Evolutionary conservation across 2,113 vertebrate genomes (phyloP).

Genomic region (Electrona antarctica): DNA sequence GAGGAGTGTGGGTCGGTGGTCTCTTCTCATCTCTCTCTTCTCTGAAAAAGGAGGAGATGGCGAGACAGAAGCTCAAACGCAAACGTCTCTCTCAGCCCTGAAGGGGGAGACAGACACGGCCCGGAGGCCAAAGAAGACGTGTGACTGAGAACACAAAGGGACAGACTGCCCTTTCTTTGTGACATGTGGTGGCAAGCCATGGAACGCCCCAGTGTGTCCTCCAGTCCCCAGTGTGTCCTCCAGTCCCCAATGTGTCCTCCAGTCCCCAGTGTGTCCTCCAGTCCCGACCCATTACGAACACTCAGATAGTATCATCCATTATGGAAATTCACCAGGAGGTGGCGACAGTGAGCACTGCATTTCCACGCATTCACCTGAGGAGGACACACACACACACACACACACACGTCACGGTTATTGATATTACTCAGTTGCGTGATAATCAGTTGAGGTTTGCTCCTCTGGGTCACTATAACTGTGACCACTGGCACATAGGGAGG

Average conservation of each 20-base stretch:
- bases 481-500: conserved; percentile 70
- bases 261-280: conserved; percentile 31
- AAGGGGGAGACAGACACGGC: conserved; percentile 13
- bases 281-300: conserved; percentile 19
- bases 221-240: conserved; percentile 29
- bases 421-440: conserved; percentile 26
- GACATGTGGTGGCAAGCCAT: conserved; percentile 43
- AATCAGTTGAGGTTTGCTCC: conserved; percentile 21
- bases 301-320: conserved; percentile 45
- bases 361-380: conserved; percentile 52
- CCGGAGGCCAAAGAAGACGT: conserved; percentile 36
- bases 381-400: conserved; percentile 14
- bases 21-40: conserved; percentile 64
- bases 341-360: conserved; percentile 51
- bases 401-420: conserved; percentile 19
- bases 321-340: conserved; percentile 56
- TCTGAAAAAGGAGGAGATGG: conserved; percentile 75
- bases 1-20: conserved; percentile 59
- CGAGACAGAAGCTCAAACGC: conserved; percentile 74
- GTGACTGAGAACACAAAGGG: conserved; percentile 4
- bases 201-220: conserved; percentile 34
- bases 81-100: conserved; percentile 78
- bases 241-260: conserved; percentile 37
- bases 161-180: conserved; percentile 48
- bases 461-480: conserved; percentile 48